phyloP scores from a whole-genome alignment of 2,797 vertebrate genomes.

The Phoebastria nigripes region DNA sequence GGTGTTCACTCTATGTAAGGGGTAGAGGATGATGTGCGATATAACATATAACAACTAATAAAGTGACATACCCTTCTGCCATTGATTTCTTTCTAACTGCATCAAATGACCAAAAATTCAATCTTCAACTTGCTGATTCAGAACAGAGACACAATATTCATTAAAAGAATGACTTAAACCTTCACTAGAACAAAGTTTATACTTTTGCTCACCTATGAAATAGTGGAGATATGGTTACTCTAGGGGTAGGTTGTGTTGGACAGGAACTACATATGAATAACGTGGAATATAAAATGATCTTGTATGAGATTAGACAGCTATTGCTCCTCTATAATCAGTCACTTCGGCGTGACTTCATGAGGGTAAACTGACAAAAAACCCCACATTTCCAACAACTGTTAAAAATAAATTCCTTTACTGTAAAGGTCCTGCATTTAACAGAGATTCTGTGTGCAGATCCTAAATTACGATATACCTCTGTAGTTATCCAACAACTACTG shows the following conservation, averaged over 20 bases:
- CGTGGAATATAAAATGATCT: neutral
- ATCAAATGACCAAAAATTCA: neutral
- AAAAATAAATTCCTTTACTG: neutral
- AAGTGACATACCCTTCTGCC: neutral
- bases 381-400: neutral
- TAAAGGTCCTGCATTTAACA: neutral
- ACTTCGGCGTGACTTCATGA: neutral
- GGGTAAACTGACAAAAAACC: neutral
- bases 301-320: neutral
- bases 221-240: neutral
- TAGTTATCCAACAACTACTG: neutral
- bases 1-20: neutral
- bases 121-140: neutral
- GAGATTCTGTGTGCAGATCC: neutral
- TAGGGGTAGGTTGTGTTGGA: neutral
- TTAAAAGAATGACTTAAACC: neutral
- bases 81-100: neutral
- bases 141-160: neutral
- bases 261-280: neutral
- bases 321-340: neutral
- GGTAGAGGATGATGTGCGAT: neutral
- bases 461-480: neutral
- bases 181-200: neutral
- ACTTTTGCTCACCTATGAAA: neutral
- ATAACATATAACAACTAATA: neutral